phyloP scores from a whole-genome alignment of 2,797 vertebrate genomes.

The Gymnocypris eckloni region DNA sequence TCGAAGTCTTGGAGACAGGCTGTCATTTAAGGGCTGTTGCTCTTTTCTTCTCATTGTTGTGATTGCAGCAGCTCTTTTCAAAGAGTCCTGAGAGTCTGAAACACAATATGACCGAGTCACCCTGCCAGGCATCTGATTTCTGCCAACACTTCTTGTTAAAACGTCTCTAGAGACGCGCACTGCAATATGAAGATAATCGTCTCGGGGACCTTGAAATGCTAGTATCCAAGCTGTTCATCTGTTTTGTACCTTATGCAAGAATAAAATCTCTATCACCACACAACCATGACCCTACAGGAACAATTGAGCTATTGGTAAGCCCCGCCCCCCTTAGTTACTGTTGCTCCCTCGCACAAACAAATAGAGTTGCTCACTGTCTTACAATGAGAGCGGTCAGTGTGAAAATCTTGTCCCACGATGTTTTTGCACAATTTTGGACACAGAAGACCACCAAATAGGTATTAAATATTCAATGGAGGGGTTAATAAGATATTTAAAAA shows the following conservation, averaged over 20 bases:
- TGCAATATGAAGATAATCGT: conserved; percentile 15
- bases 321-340: no score
- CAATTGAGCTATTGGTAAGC: no score
- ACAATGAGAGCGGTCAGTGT: no score
- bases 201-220: conserved; percentile 15
- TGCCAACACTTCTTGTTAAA: neutral
- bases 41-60: conserved; percentile 21
- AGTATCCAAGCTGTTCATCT: conserved; percentile 9
- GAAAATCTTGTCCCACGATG: no score
- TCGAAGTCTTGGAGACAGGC: conserved; percentile 1
- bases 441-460: no score
- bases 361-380: no score
- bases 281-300: neutral
- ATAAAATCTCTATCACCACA: neutral
- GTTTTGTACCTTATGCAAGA: neutral
- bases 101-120: neutral
- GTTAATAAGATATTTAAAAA: no score
- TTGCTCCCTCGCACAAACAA: no score
- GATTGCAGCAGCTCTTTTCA: conserved; percentile 3
- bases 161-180: conserved; percentile 5
- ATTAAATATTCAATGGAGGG: no score
- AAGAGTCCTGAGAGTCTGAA: neutral
- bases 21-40: conserved; percentile 16
- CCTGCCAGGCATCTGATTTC: conserved; percentile 3
- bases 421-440: no score